phyloP scores from a whole-genome alignment of 2,797 vertebrate species.

The Enteromius trimaculatus region DNA sequence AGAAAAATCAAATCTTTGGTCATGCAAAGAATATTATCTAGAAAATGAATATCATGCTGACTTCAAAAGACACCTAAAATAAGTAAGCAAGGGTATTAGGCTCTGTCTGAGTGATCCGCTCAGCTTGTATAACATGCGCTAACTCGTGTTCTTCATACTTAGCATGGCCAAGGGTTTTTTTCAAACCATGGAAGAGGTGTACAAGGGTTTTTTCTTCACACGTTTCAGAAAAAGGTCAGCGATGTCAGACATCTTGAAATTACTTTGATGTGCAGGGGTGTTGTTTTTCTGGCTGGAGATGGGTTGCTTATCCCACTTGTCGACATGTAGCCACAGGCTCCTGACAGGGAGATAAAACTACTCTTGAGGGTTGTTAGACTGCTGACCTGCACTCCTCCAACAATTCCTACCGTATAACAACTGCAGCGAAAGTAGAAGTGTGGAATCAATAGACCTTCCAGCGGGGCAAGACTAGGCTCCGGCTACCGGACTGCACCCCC shows the following conservation, averaged over 20 bases:
- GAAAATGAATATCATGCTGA: not conserved
- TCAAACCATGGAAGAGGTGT: not conserved
- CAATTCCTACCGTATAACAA: conserved; percentile 7
- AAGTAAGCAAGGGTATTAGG: not conserved
- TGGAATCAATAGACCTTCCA: conserved; percentile 21
- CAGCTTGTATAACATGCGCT: not conserved
- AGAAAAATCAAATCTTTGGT: not conserved
- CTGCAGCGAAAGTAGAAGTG: not conserved
- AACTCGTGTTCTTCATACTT: not conserved
- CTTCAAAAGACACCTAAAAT: not conserved
- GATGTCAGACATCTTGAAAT: conserved; percentile 31
- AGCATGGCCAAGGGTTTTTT: not conserved
- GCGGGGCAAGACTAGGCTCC: not conserved
- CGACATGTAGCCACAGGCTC: conserved; percentile 42
- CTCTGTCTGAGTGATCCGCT: conserved; percentile 12
- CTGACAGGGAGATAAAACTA: conserved; percentile 40
- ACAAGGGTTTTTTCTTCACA: not conserved
- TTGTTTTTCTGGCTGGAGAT: conserved; percentile 21
- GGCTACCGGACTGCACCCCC: not conserved
- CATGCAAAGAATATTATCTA: not conserved
- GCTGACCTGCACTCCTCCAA: conserved; percentile 26
- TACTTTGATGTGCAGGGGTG: conserved; percentile 17
- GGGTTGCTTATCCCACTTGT: conserved; percentile 39
- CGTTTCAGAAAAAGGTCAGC: conserved; percentile 32
- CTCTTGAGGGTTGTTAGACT: conserved; percentile 39